phyloP scores from a whole-genome alignment of 2,888 invertebrate genomes.

The Latheticus oryzae region DNA sequence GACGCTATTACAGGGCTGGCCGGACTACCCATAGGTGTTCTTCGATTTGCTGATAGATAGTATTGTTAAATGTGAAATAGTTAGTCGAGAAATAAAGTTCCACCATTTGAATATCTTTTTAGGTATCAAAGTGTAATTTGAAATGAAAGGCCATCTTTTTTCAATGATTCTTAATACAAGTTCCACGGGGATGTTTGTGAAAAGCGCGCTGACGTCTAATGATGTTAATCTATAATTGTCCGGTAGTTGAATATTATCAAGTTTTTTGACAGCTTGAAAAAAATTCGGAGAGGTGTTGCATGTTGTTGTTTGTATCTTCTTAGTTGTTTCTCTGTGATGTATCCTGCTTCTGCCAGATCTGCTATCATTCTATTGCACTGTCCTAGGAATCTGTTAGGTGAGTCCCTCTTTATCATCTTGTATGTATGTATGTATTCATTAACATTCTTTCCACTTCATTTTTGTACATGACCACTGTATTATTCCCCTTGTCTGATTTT shows the following conservation, averaged over 20 bases:
- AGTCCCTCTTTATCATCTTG: background rate
- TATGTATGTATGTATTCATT: background rate
- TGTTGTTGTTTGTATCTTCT: background rate
- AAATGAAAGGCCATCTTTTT: background rate
- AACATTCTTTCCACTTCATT: background rate
- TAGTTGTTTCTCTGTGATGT: no score
- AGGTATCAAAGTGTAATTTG: background rate
- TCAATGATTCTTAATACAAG: background rate
- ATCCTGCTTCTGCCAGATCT: conserved; percentile 1
- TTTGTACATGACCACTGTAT: background rate
- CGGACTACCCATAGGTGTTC: conserved; percentile 1
- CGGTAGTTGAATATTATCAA: background rate
- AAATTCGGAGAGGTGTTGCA: background rate
- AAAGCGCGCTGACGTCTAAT: background rate
- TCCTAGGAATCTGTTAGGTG: background rate
- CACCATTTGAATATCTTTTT: background rate
- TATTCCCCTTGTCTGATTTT: background rate
- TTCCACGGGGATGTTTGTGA: background rate
- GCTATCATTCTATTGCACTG: background rate
- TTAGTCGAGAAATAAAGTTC: background rate
- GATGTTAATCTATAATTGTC: background rate
- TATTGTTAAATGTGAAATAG: background rate
- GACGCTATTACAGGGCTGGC: conserved; percentile 1
- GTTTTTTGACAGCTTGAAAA: background rate
- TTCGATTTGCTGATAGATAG: conserved; percentile 1